Conservation (phyloP, 2,888 invertebrate genomes). For the Mesoligia furuncula region DNA sequence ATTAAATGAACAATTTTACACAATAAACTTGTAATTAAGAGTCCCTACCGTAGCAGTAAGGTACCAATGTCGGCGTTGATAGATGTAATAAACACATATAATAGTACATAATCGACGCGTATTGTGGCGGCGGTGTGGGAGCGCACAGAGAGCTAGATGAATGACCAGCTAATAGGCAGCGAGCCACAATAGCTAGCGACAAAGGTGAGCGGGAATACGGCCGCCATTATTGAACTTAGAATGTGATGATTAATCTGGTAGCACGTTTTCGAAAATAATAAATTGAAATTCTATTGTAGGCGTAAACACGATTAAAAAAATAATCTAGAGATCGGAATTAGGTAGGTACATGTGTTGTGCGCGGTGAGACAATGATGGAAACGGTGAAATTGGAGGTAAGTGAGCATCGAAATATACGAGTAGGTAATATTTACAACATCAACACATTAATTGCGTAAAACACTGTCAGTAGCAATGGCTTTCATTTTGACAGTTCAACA, state of each 20-base stretch:
- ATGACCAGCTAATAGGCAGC: conserved; percentile 79
- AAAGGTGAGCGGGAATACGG: conserved; percentile 71
- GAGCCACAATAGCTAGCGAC: conserved; percentile 68
- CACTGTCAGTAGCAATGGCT: neutral
- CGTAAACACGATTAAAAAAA: conserved; percentile 64
- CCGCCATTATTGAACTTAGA: conserved; percentile 71
- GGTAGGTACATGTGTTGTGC: conserved; percentile 17
- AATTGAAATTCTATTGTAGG: conserved; percentile 65
- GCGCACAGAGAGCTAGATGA: conserved; percentile 77
- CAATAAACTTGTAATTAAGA: conserved; percentile 64
- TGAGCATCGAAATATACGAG: conserved; percentile 1
- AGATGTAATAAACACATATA: conserved; percentile 83
- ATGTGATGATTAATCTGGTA: conserved; percentile 69
- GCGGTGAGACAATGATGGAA: conserved; percentile 33
- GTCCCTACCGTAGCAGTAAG: conserved; percentile 65
- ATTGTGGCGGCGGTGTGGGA: conserved; percentile 74
- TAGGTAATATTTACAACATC: neutral
- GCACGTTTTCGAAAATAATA: conserved; percentile 64
- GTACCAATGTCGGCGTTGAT: conserved; percentile 72
- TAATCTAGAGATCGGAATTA: conserved; percentile 38
- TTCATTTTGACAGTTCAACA: too few species aligned
- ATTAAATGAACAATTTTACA: conserved; percentile 52
- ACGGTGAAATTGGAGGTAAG: neutral
- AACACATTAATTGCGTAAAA: neutral
- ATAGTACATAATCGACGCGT: conserved; percentile 82